phyloP scores from a whole-genome alignment of 1,140 invertebrate genomes.

The Batillaria attramentaria region DNA sequence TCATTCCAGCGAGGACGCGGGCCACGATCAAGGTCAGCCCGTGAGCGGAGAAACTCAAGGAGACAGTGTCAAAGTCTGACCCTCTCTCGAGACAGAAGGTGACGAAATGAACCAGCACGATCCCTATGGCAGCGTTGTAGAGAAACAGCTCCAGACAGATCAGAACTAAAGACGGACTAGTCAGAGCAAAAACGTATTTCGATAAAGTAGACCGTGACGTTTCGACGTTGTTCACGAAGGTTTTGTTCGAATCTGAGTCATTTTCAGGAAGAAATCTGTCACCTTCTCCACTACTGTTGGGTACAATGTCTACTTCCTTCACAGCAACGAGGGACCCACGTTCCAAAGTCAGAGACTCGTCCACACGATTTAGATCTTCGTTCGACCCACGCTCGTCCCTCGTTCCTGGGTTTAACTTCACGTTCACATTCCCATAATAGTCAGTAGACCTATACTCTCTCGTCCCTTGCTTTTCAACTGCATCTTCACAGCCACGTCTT shows the following conservation, averaged over 20 bases:
- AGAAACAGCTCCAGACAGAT: constrained; percentile 22
- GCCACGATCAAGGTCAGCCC: constrained; percentile 14
- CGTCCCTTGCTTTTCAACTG: no score
- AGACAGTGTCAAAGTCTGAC: not conserved
- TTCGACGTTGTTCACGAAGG: not conserved
- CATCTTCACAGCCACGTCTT: no score
- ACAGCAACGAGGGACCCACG: no score
- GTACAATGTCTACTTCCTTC: no score
- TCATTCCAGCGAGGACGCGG: constrained; percentile 18
- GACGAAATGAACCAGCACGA: constrained; percentile 25
- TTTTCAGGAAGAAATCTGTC: not conserved
- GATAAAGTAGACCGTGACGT: not conserved
- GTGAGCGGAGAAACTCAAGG: constrained; percentile 13
- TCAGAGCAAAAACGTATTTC: no score
- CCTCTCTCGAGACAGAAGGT: constrained; percentile 14
- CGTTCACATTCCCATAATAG: no score
- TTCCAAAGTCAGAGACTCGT: no score
- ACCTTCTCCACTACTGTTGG: no score
- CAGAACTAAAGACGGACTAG: not conserved
- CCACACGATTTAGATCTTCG: no score
- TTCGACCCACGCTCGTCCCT: no score
- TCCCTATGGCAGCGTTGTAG: constrained; percentile 10
- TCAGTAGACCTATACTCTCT: no score
- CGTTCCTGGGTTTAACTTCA: no score
- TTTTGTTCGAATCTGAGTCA: not conserved